A percentile compares a stretch with the other conserved stretches of the same genome.
phyloP scores from a whole-genome alignment of 2,888 invertebrate genomes.

The Pristionchus mayeri region DNA sequence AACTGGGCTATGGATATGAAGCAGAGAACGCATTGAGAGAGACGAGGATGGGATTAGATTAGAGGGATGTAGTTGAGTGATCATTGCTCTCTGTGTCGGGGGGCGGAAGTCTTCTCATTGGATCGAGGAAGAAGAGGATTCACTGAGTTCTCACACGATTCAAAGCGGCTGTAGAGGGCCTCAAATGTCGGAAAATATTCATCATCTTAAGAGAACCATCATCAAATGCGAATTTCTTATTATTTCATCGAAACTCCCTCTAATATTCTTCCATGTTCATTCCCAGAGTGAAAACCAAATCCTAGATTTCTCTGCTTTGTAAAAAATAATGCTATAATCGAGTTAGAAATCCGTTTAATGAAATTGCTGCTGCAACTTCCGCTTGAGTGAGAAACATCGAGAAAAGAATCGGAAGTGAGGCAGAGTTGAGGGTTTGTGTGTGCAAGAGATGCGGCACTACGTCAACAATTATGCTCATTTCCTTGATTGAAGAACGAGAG shows the following conservation, averaged over 20 bases:
- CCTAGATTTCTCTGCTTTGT: background rate
- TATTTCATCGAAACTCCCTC: background rate
- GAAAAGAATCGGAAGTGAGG: background rate
- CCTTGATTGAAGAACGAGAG: too few relatives aligned
- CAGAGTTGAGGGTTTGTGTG: background rate
- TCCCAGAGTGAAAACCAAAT: background rate
- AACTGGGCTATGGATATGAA: background rate
- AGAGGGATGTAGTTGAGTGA: background rate
- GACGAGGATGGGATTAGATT: too few relatives aligned
- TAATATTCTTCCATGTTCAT: background rate
- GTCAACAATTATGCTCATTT: too few relatives aligned
- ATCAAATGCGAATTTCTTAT: background rate
- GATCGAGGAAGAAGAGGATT: background rate
- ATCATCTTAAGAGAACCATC: background rate
- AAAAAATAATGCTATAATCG: background rate
- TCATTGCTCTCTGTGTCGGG: background rate
- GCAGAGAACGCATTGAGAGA: background rate
- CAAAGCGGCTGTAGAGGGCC: constrained; percentile 15
- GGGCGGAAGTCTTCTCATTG: background rate
- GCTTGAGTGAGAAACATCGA: too few relatives aligned
- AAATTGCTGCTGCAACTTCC: background rate
- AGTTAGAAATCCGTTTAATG: background rate
- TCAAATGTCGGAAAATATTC: background rate
- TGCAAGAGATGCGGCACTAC: too few relatives aligned
- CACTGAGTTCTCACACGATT: background rate